phyloP scores from a whole-genome alignment of 2,888 invertebrate species.

The Lottia gigantea region DNA sequence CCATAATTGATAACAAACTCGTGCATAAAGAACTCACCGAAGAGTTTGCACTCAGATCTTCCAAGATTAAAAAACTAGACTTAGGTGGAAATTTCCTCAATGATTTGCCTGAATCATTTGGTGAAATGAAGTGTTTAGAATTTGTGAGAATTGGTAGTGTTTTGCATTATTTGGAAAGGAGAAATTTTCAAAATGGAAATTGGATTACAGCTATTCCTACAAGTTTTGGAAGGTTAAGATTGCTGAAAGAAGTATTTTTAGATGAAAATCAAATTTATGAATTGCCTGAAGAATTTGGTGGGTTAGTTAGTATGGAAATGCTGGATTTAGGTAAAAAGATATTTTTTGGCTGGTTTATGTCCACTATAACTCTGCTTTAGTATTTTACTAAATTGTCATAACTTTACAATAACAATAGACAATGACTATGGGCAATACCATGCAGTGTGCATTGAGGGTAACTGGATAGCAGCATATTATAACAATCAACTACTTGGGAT shows the following conservation, averaged over 20 bases:
- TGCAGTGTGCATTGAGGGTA: too few species aligned
- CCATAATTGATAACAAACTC: conserved; percentile 49
- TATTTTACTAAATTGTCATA: too few species aligned
- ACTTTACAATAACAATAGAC: too few species aligned
- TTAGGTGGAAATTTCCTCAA: conserved; percentile 57
- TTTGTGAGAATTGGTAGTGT: conserved; percentile 54
- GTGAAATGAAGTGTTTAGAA: conserved; percentile 46
- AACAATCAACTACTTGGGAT: too few species aligned
- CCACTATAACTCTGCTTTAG: too few species aligned
- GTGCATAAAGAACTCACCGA: conserved; percentile 37
- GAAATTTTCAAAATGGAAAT: conserved; percentile 61
- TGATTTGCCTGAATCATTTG: conserved; percentile 49
- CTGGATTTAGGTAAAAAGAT: conserved; percentile 58
- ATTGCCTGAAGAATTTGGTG: conserved; percentile 56
- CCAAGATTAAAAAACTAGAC: conserved; percentile 39
- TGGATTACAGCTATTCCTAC: conserved; percentile 52
- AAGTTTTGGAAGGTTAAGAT: conserved; percentile 44
- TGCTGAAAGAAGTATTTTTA: conserved; percentile 44
- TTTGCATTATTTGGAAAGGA: conserved; percentile 55
- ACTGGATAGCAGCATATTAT: too few species aligned
- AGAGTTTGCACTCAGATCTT: conserved; percentile 34
- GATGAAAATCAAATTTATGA: conserved; percentile 58
- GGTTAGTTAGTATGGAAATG: conserved; percentile 48
- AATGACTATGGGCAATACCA: too few species aligned
- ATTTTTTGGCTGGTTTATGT: not conserved